phyloP scores from a whole-genome alignment of 2,113 vertebrate species.

The Rousettus leschenaultii region DNA sequence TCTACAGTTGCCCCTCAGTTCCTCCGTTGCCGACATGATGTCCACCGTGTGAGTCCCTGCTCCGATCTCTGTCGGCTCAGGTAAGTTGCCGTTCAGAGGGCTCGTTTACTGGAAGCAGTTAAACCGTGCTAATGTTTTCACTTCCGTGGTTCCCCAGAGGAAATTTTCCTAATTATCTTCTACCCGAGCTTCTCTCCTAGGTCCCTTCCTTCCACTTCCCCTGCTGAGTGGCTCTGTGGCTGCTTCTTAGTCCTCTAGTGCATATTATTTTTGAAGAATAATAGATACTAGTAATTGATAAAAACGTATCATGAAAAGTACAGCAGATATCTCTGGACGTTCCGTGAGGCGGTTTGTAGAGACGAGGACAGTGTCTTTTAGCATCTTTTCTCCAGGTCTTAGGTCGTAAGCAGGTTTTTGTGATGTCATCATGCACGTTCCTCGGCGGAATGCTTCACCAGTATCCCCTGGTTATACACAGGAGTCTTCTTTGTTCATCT shows the following conservation, averaged over 20 bases:
- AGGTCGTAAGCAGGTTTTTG: neutral
- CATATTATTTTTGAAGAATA: neutral
- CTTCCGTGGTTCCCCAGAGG: neutral
- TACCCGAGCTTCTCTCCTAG: neutral
- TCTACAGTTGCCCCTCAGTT: neutral
- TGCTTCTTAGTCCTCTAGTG: neutral
- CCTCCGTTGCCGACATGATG: neutral
- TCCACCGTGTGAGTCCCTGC: neutral
- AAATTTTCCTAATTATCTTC: neutral
- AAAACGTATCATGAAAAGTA: neutral
- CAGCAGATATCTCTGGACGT: too few species aligned
- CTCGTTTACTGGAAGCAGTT: neutral
- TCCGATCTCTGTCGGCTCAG: neutral
- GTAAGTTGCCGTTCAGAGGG: neutral
- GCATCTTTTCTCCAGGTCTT: neutral
- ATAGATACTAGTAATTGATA: neutral
- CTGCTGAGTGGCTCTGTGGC: too few species aligned
- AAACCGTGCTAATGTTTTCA: neutral
- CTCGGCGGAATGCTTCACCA: neutral
- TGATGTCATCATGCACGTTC: neutral
- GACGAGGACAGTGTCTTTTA: neutral
- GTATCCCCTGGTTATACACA: neutral
- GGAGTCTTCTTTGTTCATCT: neutral
- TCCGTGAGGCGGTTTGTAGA: neutral
- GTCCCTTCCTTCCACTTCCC: neutral